Evolutionary conservation across 2,888 invertebrate species (phyloP), one percentile per base, ranked within the genome.

Genomic region (Alloscopus bannaensis): DNA sequence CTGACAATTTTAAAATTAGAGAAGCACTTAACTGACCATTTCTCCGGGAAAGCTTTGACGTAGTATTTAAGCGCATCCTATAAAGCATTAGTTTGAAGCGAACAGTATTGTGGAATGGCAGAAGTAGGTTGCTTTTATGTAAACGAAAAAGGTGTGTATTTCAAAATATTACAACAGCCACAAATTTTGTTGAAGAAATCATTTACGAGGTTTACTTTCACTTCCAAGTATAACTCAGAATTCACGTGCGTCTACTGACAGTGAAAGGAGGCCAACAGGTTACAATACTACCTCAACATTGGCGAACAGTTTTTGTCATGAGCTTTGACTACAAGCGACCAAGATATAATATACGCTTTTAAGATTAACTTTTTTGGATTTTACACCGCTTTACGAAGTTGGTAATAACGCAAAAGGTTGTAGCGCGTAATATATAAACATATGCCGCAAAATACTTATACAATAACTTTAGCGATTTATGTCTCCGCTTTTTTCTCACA

Each of bases 71-170:
- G 8, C 6, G 13, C 36, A 36, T 8, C 8, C 6, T 36, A 13
- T 36, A 36, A 36, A 8, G 36, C 36, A 36, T 36, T 13, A 36
- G 36, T n/a, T 13, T 8, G 36, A 6, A 36, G 36, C 36, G 13
- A 36, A 8, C 6, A 8, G 6, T 36, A 8, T 36, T 36, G 13
- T 36, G 36, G 36, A 13, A 13, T 36, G 36, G 13, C 36, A 36
- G 36, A 36, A 36, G 36, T 36, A 36, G 36, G 36, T 36, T 36
- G 36, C 36, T n/a, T n/a, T n/a, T n/a, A n/a, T n/a, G n/a, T n/a
- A n/a, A n/a, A n/a, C n/a, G n/a, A n/a, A n/a, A n/a, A n/a, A 36
- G 13, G 36, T 8, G 36, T 36, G 36, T 6, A 8, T 8, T 36
- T 36, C 36, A 36, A 6, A 13, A 8, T 36, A 36, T 8, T 13